These are phyloP conservation scores for Antennarius striatus DNA, from an alignment of 2,113 vertebrate species.

Conservation along the genomic window DNA sequence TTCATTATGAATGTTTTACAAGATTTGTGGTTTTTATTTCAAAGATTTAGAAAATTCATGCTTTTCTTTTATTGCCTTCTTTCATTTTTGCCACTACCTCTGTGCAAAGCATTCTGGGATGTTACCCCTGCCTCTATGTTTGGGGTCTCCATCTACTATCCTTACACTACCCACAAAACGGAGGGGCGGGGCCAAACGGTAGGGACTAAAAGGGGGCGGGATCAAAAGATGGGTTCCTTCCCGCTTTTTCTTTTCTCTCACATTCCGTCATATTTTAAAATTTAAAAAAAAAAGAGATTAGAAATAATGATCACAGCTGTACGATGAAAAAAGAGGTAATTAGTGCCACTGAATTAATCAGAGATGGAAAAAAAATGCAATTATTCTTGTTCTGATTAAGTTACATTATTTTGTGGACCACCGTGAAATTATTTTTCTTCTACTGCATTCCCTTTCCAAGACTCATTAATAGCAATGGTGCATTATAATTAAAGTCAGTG, in stretches of 20 bases:
- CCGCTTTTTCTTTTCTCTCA: not conserved
- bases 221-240: not conserved
- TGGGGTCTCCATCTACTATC: too few species aligned
- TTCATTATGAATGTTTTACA: too few species aligned
- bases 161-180: too few species aligned
- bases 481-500: not conserved
- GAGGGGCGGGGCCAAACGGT: too few species aligned
- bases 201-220: too few species aligned
- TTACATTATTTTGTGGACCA: constrained; percentile 70
- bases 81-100: too few species aligned
- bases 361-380: constrained; percentile 69
- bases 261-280: constrained; percentile 31
- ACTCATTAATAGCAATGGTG: constrained; percentile 45
- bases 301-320: constrained; percentile 64
- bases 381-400: constrained; percentile 71
- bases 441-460: constrained; percentile 30
- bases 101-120: too few species aligned
- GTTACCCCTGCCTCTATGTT: too few species aligned
- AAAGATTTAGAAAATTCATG: too few species aligned
- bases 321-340: constrained; percentile 57
- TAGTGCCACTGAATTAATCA: constrained; percentile 75
- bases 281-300: constrained; percentile 23
- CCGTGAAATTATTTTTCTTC: constrained; percentile 58
- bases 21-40: too few species aligned
- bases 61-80: too few species aligned